Evolutionary conservation across 1,140 invertebrate species (phyloP).

Genomic region (Zelostemma sp.): DNA sequence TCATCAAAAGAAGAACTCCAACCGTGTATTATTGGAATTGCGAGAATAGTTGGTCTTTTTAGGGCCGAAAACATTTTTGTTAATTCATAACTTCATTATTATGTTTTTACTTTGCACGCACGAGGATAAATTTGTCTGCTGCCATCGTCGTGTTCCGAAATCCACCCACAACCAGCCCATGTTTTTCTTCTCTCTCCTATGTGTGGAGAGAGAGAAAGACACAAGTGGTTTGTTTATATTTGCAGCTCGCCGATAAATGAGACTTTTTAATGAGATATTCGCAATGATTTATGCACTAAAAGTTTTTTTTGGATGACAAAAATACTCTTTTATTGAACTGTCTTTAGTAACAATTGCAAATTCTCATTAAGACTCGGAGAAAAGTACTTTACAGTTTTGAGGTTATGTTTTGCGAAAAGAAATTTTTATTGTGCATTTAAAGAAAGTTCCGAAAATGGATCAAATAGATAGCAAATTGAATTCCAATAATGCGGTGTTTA

Average conservation of each 20-base stretch:
- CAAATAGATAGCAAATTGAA: constrained; percentile 57
- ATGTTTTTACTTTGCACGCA: too few species aligned
- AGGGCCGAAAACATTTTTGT: constrained; percentile 1
- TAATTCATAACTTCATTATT: not conserved
- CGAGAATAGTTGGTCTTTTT: not conserved
- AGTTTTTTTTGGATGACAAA: too few species aligned
- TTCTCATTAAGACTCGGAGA: too few species aligned
- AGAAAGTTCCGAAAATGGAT: constrained; percentile 49
- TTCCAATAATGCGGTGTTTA: constrained; percentile 54
- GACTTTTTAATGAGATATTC: too few species aligned
- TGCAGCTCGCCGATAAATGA: too few species aligned
- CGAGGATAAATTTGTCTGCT: not conserved
- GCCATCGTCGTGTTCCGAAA: too few species aligned
- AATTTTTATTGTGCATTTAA: not conserved
- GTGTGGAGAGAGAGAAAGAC: not conserved
- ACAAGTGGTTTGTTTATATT: too few species aligned
- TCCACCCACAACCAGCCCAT: not conserved
- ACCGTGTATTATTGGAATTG: not conserved
- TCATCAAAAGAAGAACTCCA: not conserved
- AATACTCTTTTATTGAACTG: too few species aligned
- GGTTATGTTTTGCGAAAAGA: not conserved
- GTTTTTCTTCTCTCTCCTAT: not conserved
- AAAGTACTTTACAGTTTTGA: not conserved
- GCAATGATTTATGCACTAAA: too few species aligned
- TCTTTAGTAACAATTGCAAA: too few species aligned